Conservation (phyloP, 2,888 invertebrate genomes). For the Mycalesis mineus region DNA sequence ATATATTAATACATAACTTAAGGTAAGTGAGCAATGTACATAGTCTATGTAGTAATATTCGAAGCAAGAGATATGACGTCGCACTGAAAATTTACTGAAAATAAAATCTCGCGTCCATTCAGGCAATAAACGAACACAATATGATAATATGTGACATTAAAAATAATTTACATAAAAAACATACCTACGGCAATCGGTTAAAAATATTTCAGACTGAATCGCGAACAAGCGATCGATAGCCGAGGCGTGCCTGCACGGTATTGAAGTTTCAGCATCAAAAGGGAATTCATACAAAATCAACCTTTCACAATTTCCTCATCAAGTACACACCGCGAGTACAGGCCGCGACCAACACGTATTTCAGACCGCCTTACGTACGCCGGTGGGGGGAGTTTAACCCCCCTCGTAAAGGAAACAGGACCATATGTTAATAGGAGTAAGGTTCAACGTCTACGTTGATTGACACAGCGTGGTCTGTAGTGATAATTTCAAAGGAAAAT, state of each 20-base stretch:
- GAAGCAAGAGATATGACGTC: too few species aligned
- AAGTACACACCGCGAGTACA: background rate
- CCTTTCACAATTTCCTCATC: slow-evolving; percentile 8
- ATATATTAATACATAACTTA: too few species aligned
- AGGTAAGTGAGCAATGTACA: too few species aligned
- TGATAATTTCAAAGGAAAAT: background rate
- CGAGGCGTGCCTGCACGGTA: background rate
- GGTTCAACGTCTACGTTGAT: background rate
- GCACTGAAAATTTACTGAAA: too few species aligned
- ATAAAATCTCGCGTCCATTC: too few species aligned
- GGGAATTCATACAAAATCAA: background rate
- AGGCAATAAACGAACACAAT: too few species aligned
- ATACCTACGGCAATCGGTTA: too few species aligned
- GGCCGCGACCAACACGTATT: slow-evolving; percentile 1
- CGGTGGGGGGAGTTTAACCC: background rate
- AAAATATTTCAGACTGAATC: too few species aligned
- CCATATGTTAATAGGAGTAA: background rate
- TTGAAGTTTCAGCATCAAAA: background rate
- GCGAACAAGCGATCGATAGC: too few species aligned
- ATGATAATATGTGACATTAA: too few species aligned
- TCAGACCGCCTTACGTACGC: slow-evolving; percentile 1
- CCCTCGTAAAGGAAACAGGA: background rate
- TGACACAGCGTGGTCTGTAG: background rate
- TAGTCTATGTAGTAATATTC: too few species aligned
- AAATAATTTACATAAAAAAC: too few species aligned